Base-by-base conservation (phyloP, 2,888 invertebrate genomes). In the Neuroscelio doddi region DNA sequence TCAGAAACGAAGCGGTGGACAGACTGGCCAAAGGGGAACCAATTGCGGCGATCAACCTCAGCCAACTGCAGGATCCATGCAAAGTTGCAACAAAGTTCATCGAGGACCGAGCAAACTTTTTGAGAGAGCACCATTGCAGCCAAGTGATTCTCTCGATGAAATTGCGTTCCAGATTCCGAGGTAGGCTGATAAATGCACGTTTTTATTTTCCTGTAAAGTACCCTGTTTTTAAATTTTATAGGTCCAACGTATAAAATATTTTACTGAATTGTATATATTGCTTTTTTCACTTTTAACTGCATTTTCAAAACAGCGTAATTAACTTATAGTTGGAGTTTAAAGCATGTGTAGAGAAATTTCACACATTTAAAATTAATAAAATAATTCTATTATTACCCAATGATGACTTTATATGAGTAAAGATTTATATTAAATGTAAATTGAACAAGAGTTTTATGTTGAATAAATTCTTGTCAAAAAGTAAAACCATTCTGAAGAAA, bases 131-230 rank as follows among this genome's bases (percentile, higher is more conserved):
- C 93, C 93, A 71, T 89, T 93, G 84, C 92, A 91, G 78, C 94
- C 95, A 41, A 89, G 93, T 75, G 95, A 96, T 88, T 94, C 93
- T 82, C 89, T 95, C 82, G 96, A 96, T 86, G 95, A 95, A 86
- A 93, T 96, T 85, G 95, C 95, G 69, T 90, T 94, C 78, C 93
- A 94, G 85, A 96, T 96, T 86, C 95, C 96, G 86, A 95, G 96
- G 96, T 96, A 86, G 85, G 82, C 45, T 39, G 14, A 2, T 21
- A 21, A 15, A 27, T 58, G 56, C 56, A 59, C 24, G 62, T n/a
- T 21, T 46, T 38, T 14, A 4, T 30, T 39, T 14, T 16, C 1
- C 10, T 39, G 21, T 17, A 24, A 16, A 21, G 12, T 10, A 3
- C 27, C 45, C 29, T 17, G 21, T 45, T 39, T 62, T 51, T 51